Evolutionary conservation across 2,888 invertebrate genomes (phyloP).

Genomic region (Tinea pellionella): DNA sequence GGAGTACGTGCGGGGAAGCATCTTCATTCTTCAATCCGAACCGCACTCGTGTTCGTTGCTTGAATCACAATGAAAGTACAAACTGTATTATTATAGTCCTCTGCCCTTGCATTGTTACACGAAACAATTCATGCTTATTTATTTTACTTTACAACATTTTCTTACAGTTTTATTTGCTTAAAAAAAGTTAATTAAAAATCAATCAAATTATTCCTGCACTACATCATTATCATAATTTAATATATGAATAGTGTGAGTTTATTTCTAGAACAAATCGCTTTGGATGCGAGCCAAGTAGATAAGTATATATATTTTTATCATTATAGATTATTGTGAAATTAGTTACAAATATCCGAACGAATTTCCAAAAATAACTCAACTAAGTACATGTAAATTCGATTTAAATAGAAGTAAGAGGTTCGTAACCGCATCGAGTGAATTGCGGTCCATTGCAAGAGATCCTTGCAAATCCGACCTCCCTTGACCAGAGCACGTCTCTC

Average conservation of each 20-base stretch:
- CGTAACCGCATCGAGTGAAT: constrained; percentile 1
- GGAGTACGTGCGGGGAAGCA: constrained; percentile 36
- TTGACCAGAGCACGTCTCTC: constrained; percentile 48
- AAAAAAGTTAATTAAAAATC: not conserved
- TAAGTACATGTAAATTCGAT: too few species aligned
- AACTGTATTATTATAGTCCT: constrained; percentile 4
- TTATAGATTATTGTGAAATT: too few species aligned
- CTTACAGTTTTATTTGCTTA: not conserved
- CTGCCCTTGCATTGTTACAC: constrained; percentile 8
- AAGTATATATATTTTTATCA: not conserved
- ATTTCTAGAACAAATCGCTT: not conserved
- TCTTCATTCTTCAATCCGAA: constrained; percentile 40
- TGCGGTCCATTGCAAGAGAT: not conserved
- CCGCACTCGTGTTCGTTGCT: constrained; percentile 29
- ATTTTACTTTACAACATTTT: not conserved
- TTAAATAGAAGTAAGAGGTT: not conserved
- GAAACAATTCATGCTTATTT: not conserved
- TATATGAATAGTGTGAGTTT: not conserved
- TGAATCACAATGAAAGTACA: constrained; percentile 41
- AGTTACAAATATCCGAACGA: too few species aligned
- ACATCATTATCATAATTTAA: not conserved
- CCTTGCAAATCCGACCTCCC: constrained; percentile 49
- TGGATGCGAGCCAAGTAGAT: not conserved
- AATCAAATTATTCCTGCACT: not conserved
- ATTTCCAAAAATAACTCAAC: too few species aligned